Evolutionary conservation across 2,113 vertebrate genomes (phyloP).

Genomic region (Crocuta crocuta): DNA sequence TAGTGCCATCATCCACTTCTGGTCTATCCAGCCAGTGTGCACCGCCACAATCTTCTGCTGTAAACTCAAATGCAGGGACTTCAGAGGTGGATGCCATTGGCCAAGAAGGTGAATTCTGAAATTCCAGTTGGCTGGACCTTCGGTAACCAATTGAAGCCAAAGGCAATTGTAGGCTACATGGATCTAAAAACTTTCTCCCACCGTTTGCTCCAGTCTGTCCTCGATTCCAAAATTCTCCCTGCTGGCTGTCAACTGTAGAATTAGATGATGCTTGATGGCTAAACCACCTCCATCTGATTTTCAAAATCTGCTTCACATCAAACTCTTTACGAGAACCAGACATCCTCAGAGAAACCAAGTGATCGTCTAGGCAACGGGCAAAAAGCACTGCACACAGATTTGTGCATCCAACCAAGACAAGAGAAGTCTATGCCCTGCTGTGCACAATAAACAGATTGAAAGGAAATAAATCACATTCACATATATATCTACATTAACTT

Average conservation of each 20-base stretch:
- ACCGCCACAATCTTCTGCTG: conserved; percentile 87
- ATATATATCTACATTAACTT: conserved; percentile 75
- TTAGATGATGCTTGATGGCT: conserved; percentile 93
- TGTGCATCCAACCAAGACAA: conserved; percentile 88
- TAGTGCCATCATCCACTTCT: conserved; percentile 87
- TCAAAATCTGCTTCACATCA: conserved; percentile 99
- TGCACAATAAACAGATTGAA: conserved; percentile 83
- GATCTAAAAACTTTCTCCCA: conserved; percentile 93
- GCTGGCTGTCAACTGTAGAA: conserved; percentile 87
- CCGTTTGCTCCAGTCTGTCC: conserved; percentile 86
- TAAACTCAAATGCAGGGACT: conserved; percentile 90
- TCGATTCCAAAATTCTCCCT: conserved; percentile 91
- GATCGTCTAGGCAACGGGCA: conserved; percentile 95
- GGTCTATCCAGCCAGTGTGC: conserved; percentile 85
- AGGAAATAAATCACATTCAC: conserved; percentile 79
- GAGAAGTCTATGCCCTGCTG: conserved; percentile 86
- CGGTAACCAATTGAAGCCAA: conserved; percentile 89
- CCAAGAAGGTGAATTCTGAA: conserved; percentile 91
- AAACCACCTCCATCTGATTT: conserved; percentile 99
- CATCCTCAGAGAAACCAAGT: conserved; percentile 92
- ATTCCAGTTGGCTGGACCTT: conserved; percentile 94
- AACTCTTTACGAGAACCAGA: conserved; percentile 98
- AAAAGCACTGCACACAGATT: conserved; percentile 87
- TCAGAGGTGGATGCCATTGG: conserved; percentile 93
- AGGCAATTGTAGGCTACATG: conserved; percentile 85